Evolutionary conservation across 2,888 invertebrate species (phyloP).

Genomic region (Ochlodes sylvanus): DNA sequence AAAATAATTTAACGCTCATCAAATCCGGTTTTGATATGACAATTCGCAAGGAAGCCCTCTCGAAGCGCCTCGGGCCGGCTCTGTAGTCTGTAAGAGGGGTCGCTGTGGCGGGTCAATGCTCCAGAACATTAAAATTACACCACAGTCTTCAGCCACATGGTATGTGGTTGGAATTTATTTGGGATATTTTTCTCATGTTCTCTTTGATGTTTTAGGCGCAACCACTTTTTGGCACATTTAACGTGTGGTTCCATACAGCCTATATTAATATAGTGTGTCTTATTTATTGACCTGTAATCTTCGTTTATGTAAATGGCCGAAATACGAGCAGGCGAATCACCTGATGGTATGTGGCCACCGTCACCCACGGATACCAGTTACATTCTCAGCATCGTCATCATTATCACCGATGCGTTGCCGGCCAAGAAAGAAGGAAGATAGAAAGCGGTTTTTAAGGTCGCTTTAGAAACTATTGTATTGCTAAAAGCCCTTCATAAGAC

Average conservation of each 20-base stretch:
- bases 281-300: not conserved
- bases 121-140: slow-evolving; percentile 46
- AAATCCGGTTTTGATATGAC: slow-evolving; percentile 47
- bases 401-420: no score
- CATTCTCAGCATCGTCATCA: no score
- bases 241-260: not conserved
- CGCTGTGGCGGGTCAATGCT: slow-evolving; percentile 51
- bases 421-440: no score
- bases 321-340: no score
- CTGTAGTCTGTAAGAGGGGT: slow-evolving; percentile 47
- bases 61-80: slow-evolving; percentile 46
- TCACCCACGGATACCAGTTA: no score
- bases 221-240: not conserved
- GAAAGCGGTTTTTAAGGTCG: no score
- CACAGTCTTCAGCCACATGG: slow-evolving; percentile 20
- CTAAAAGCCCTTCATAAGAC: no score
- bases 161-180: slow-evolving; percentile 6
- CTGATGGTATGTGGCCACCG: no score
- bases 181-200: not conserved
- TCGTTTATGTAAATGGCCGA: not conserved
- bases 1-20: slow-evolving; percentile 41
- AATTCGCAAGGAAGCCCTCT: slow-evolving; percentile 53
- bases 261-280: not conserved
- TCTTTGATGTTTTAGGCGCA: not conserved
- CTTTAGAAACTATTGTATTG: no score